These are phyloP conservation scores for Myripristis jacobus DNA, from an alignment of 2,797 vertebrate genomes.

Conservation along the genomic window DNA sequence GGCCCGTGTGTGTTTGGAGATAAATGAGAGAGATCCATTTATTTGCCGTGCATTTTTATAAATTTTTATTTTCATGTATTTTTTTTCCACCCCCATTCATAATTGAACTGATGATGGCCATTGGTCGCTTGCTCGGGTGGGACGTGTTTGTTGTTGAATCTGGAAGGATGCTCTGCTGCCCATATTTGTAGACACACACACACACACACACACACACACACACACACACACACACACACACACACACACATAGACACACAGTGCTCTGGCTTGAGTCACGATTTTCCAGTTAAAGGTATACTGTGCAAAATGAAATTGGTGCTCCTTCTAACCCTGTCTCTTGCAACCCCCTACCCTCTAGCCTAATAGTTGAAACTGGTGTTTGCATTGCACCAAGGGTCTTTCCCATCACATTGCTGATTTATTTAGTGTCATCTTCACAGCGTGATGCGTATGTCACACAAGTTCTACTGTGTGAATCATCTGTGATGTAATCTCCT, in stretches of 20 bases:
- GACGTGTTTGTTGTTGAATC: constrained; percentile 71
- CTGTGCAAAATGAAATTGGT: constrained; percentile 28
- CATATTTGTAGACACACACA: constrained; percentile 19
- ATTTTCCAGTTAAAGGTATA: constrained; percentile 48
- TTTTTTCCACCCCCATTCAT: too few species aligned
- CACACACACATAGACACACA: neutral
- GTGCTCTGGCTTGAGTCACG: constrained; percentile 56
- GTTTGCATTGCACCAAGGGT: constrained; percentile 8
- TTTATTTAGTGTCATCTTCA: constrained; percentile 41
- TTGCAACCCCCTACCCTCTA: neutral
- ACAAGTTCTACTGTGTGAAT: constrained; percentile 77
- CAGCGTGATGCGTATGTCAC: constrained; percentile 52
- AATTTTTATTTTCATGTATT: too few species aligned
- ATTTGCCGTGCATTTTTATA: too few species aligned
- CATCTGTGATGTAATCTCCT: constrained; percentile 80
- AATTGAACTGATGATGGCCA: constrained; percentile 30
- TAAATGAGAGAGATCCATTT: constrained; percentile 1
- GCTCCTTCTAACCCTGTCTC: constrained; percentile 8
- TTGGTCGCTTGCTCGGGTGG: constrained; percentile 40
- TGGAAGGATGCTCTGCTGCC: constrained; percentile 56
- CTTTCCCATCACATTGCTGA: constrained; percentile 14
- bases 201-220: constrained; percentile 7
- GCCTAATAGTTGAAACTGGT: constrained; percentile 8
- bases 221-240: constrained; percentile 11
- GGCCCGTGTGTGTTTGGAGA: neutral